These are phyloP conservation scores for Apogon talboti DNA, from an alignment of 2,797 vertebrate species.

Conservation along the genomic window DNA sequence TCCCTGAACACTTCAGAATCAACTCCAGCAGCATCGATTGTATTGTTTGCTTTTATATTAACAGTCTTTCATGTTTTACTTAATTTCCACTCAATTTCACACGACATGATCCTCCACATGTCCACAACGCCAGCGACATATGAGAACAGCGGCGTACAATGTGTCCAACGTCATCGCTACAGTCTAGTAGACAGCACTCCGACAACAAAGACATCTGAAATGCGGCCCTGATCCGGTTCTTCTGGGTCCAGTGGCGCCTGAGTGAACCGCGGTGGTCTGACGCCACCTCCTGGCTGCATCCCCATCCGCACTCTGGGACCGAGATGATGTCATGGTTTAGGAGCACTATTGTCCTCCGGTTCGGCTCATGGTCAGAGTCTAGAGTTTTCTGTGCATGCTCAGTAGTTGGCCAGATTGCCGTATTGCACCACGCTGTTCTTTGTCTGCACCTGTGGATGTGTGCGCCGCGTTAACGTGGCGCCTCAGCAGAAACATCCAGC, in stretches of 20 bases:
- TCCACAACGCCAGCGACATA: constrained; percentile 18
- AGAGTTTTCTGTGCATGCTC: constrained; percentile 76
- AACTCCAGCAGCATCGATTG: too few species aligned
- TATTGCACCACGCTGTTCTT: constrained; percentile 69
- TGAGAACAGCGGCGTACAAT: constrained; percentile 32
- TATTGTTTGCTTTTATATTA: neutral
- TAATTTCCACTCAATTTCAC: neutral
- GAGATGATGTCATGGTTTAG: constrained; percentile 79
- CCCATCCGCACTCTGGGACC: constrained; percentile 6
- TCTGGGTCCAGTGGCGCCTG: constrained; percentile 17
- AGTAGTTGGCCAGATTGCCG: constrained; percentile 61
- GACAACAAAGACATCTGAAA: constrained; percentile 79
- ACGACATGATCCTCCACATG: neutral
- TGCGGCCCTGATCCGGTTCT: constrained; percentile 59
- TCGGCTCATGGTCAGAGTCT: constrained; percentile 68
- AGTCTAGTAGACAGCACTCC: constrained; percentile 68
- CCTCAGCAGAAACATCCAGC: neutral
- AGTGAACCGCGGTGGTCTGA: constrained; percentile 24
- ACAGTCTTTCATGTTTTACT: neutral
- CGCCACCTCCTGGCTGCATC: constrained; percentile 67
- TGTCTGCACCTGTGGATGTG: constrained; percentile 57
- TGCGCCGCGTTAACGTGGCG: neutral
- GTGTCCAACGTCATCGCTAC: constrained; percentile 65
- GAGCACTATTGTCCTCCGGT: constrained; percentile 74
- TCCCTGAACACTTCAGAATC: too few species aligned